Evolutionary conservation across 92 coral and sea anemone species (phyloP).

Genomic region (Nematostella vectensis): DNA sequence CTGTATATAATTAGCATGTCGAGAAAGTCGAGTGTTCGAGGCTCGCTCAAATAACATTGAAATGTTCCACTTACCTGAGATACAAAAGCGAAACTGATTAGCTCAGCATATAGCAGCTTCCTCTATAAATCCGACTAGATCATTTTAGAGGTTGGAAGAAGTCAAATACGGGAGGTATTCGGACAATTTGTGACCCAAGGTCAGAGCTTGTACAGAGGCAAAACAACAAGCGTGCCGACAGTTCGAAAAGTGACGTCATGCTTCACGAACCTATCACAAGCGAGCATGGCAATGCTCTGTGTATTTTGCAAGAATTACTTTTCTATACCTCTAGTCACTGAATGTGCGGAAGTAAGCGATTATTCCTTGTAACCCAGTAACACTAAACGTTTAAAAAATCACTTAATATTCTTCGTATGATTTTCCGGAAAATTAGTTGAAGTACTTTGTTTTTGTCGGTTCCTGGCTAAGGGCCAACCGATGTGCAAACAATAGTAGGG

Average conservation of each 20-base stretch:
- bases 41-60: too few species aligned
- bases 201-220: constrained; percentile 1
- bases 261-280: constrained; percentile 9
- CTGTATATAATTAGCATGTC: not conserved
- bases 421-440: too few species aligned
- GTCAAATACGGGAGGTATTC: constrained; percentile 2
- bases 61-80: constrained; percentile 9
- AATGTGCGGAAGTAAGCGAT: too few species aligned
- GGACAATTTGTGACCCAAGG: constrained; percentile 11
- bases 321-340: too few species aligned
- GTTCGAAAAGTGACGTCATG: constrained; percentile 40
- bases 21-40: not conserved
- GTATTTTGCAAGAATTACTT: too few species aligned
- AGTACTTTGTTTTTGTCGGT: too few species aligned
- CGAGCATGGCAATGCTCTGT: too few species aligned
- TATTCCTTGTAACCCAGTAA: too few species aligned
- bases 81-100: not conserved
- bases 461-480: too few species aligned
- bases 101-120: not conserved
- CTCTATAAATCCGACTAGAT: not conserved
- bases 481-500: too few species aligned
- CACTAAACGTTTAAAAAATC: too few species aligned
- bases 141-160: not conserved
- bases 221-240: constrained; percentile 26
- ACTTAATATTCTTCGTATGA: too few species aligned